Evolutionary conservation across 2,888 invertebrate genomes (phyloP), one percentile per base, ranked within the genome.

Genomic region (Loripinus fragilis): DNA sequence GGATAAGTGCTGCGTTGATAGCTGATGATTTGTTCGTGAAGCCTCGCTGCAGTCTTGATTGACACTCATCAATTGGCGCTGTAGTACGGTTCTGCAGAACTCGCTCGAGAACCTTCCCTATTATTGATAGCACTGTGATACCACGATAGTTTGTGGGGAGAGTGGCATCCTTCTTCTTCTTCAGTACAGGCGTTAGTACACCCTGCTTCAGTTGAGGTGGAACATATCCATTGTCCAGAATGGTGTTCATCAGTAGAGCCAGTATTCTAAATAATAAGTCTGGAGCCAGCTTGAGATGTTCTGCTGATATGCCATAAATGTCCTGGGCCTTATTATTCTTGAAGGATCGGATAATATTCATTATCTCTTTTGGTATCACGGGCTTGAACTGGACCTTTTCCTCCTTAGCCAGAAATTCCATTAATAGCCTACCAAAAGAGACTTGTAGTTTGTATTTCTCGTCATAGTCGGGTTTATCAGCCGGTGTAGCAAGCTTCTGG

Each of bases 131-230:
- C 3, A 65, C 65, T 38, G 65, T 65, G 2, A 35, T 65, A 8
- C 35, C 65, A 8, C 35, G 30, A 25, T 65, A 65, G 33, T 65
- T 65, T 8, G 65, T 65, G n/a, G 65, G 65, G 2, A 41, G 65
- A 5, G 5, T 2, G 20, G 41, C n/a, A 33, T 65, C 35, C 17
- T 65, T 65, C 5, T 65, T 23, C 35, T 65, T 65, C 23, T 65
- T 65, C 2, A 41, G 65, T 5, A 65, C 38, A 3, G 65, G 65
- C 3, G 65, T 65, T 65, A 65, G 17, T 1, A 65, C 38, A 20
- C 65, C 35, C n/a, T 65, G 35, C 23, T 65, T 65, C 65, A 65
- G 17, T 2, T 65, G n/a, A 2, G 30, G 20, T 33, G 65, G 65
- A 38, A 65, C 23, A 33, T 65, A 41, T 7, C 65, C 65, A 8